Percentiles rank a stretch among this genome's conserved stretches.
Evolutionary conservation across 1,140 invertebrate species (phyloP).

Genomic region (Drosophila quadrilineata): DNA sequence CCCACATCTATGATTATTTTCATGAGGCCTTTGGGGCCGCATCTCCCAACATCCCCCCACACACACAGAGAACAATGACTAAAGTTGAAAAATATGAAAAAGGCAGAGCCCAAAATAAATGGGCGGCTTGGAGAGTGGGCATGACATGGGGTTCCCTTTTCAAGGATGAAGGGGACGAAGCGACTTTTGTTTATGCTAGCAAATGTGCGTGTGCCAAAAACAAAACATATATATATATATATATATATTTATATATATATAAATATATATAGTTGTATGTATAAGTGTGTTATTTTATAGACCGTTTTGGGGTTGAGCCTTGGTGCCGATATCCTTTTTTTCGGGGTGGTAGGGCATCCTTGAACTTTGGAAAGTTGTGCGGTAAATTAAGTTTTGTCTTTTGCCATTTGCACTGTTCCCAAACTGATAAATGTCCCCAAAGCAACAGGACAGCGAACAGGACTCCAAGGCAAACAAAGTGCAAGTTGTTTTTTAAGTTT

Average conservation of each 20-base stretch:
- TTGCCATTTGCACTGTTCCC: slow-evolving; percentile 36
- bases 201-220: neutral
- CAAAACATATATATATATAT: neutral
- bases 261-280: slow-evolving; percentile 60
- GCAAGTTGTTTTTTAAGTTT: slow-evolving; percentile 77
- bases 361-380: slow-evolving; percentile 68
- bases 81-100: slow-evolving; percentile 70
- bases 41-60: too few relatives aligned
- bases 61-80: slow-evolving; percentile 42
- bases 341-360: slow-evolving; percentile 49
- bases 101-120: slow-evolving; percentile 30
- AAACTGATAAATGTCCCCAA: slow-evolving; percentile 73
- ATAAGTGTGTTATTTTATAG: slow-evolving; percentile 77
- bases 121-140: neutral
- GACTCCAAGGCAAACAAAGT: slow-evolving; percentile 73
- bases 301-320: slow-evolving; percentile 56
- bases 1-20: slow-evolving; percentile 79
- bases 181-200: slow-evolving; percentile 14
- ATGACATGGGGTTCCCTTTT: slow-evolving; percentile 31
- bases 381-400: slow-evolving; percentile 76
- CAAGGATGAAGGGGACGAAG: neutral
- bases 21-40: slow-evolving; percentile 71
- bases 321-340: slow-evolving; percentile 58
- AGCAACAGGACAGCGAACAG: too few relatives aligned
- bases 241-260: slow-evolving; percentile 12